phyloP scores from a whole-genome alignment of 2,888 invertebrate genomes.

The Coenonympha arcania region DNA sequence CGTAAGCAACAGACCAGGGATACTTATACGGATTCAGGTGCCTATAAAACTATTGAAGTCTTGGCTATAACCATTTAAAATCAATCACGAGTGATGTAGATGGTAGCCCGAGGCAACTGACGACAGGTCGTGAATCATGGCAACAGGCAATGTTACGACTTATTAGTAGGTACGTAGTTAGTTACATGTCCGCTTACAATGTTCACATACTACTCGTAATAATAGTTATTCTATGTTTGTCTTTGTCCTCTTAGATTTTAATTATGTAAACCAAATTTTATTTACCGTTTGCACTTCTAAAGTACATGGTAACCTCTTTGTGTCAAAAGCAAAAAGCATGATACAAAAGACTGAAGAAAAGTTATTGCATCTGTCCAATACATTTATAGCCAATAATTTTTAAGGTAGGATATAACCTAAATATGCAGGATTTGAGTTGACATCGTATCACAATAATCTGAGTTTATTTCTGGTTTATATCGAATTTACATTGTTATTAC shows the following conservation, averaged over 20 bases:
- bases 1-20: too few species aligned
- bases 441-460: not conserved
- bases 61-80: not conserved
- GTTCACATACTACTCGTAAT: not conserved
- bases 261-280: too few species aligned
- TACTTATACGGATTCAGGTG: not conserved
- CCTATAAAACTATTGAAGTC: not conserved
- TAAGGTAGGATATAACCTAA: too few species aligned
- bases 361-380: too few species aligned
- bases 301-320: too few species aligned
- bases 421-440: not conserved
- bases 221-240: not conserved
- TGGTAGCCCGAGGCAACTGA: not conserved
- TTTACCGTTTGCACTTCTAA: too few species aligned
- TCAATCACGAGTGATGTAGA: not conserved
- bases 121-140: slow-evolving; percentile 7
- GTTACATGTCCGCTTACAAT: not conserved
- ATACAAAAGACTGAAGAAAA: too few species aligned
- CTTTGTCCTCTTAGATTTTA: not conserved
- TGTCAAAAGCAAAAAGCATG: not conserved
- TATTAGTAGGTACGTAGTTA: not conserved
- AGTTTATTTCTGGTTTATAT: slow-evolving; percentile 4
- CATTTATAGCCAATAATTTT: too few species aligned
- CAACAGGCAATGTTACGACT: not conserved
- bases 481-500: slow-evolving; percentile 7